These are phyloP conservation scores for Apogon talboti DNA, from an alignment of 2,797 vertebrate genomes.

Conservation along the genomic window DNA sequence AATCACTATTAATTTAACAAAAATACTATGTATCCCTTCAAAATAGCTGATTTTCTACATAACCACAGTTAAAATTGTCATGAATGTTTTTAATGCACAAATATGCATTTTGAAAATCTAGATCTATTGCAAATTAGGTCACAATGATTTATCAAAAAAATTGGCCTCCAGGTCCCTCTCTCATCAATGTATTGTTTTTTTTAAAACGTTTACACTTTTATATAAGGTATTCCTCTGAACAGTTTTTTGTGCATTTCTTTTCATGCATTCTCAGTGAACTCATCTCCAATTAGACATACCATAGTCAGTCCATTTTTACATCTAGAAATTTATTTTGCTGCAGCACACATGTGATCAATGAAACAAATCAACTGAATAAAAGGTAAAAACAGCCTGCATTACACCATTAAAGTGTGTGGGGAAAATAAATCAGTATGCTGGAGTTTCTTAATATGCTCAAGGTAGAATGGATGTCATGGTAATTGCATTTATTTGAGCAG, in stretches of 20 bases:
- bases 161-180: no score
- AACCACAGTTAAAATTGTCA: no score
- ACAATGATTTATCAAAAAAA: no score
- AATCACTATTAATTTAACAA: no score
- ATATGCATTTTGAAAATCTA: no score
- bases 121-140: no score
- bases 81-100: no score
- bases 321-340: slow-evolving; percentile 38
- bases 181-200: no score
- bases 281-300: neutral
- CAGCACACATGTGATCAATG: slow-evolving; percentile 25
- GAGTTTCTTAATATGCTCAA: slow-evolving; percentile 14
- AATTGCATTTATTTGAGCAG: slow-evolving; percentile 88
- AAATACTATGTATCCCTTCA: no score
- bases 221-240: no score
- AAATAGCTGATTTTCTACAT: no score
- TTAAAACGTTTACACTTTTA: no score
- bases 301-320: slow-evolving; percentile 16
- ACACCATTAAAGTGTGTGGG: slow-evolving; percentile 1
- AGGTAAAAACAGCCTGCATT: neutral
- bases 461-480: neutral
- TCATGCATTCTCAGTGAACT: neutral
- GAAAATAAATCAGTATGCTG: slow-evolving; percentile 10
- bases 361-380: slow-evolving; percentile 19
- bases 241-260: neutral